Evolutionary conservation across 2,113 vertebrate species (phyloP).

Genomic region (Upupa epops): DNA sequence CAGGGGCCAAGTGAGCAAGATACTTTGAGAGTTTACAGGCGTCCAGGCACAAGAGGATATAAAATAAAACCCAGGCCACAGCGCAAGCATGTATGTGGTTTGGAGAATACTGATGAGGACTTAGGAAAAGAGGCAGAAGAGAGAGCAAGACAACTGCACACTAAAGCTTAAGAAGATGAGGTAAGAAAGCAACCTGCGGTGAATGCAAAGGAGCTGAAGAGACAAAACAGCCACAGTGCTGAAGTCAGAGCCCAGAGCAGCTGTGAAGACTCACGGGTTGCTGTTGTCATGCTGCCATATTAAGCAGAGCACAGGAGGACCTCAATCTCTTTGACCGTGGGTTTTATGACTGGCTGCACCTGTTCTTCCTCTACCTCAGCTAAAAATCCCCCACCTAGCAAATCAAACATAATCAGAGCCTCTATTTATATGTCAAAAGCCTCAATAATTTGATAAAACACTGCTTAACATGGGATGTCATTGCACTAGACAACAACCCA

Average conservation of each 20-base stretch:
- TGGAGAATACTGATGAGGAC: neutral
- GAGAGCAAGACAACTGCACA: neutral
- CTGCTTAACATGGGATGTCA: neutral
- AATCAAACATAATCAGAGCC: neutral
- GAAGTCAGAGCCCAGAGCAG: neutral
- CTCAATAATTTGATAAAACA: neutral
- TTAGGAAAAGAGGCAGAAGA: neutral
- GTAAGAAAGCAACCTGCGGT: neutral
- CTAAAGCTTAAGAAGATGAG: neutral
- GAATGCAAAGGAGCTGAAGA: neutral
- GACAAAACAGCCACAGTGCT: fast-evolving
- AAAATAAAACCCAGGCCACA: neutral
- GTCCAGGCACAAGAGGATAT: neutral
- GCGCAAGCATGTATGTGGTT: neutral
- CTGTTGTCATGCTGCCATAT: neutral
- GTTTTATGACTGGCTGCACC: neutral
- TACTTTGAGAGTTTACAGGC: neutral
- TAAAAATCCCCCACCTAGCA: neutral
- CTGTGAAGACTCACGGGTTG: neutral
- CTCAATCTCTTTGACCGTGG: neutral
- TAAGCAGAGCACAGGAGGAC: neutral
- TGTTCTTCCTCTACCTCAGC: neutral
- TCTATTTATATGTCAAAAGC: neutral
- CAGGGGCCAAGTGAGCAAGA: neutral
- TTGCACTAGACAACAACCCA: neutral